phyloP scores from a whole-genome alignment of 2,888 invertebrate genomes.

The Thyatira batis region DNA sequence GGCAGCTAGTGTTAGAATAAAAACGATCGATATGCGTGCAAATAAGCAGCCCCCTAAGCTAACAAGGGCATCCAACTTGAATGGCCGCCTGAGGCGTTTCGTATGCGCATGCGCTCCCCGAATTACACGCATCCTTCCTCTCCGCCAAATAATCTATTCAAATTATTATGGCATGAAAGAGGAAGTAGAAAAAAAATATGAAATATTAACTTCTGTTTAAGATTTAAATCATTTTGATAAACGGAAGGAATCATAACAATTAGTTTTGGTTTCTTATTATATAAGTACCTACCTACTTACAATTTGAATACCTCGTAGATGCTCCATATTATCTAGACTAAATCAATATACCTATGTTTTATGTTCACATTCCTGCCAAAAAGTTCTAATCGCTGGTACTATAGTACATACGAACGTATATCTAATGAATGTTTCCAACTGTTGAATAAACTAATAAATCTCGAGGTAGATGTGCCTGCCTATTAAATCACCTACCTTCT shows the following conservation, averaged over 20 bases:
- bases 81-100: background rate
- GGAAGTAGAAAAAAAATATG: background rate
- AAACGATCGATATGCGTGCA: slow-evolving; percentile 40
- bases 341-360: too few species aligned
- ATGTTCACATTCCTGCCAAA: too few species aligned
- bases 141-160: background rate
- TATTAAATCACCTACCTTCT: background rate
- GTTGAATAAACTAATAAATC: too few species aligned
- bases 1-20: background rate
- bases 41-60: slow-evolving; percentile 21
- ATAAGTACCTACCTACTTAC: too few species aligned
- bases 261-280: background rate
- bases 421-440: too few species aligned
- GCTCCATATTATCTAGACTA: too few species aligned
- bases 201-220: background rate
- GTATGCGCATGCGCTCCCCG: slow-evolving; percentile 5
- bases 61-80: background rate
- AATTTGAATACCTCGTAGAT: too few species aligned
- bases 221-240: background rate
- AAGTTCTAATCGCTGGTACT: too few species aligned
- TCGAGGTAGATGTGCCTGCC: background rate
- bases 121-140: slow-evolving; percentile 15
- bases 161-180: background rate
- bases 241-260: too few species aligned
- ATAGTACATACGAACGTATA: too few species aligned